A percentile compares a stretch with the other conserved stretches of the same genome.
Evolutionary conservation across 2,797 vertebrate species (phyloP).

Genomic region (Aulostomus chinensis): DNA sequence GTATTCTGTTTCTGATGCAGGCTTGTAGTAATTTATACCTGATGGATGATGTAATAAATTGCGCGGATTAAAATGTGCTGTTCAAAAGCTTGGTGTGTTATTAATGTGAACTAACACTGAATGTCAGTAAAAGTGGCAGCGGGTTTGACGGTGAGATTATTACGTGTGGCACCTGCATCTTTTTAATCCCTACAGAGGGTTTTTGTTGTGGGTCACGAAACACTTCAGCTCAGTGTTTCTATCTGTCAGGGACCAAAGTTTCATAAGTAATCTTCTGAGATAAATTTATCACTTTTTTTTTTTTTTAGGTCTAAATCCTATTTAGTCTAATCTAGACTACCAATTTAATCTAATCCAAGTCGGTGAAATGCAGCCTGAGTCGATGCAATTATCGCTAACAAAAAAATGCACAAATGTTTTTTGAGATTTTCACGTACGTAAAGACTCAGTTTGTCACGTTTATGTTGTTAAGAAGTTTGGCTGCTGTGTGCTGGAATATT

Average conservation of each 20-base stretch:
- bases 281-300: background rate
- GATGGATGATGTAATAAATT: background rate
- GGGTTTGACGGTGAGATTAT: no score
- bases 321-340: background rate
- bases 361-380: background rate
- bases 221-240: no score
- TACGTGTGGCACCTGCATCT: no score
- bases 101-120: no score
- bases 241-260: background rate
- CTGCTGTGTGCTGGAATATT: no score
- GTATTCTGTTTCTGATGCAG: background rate
- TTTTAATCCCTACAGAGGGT: no score
- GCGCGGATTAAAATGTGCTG: conserved; percentile 1
- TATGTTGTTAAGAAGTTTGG: no score
- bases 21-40: conserved; percentile 3
- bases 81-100: background rate
- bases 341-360: background rate
- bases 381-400: background rate
- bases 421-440: conserved; percentile 6
- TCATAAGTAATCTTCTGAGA: background rate
- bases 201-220: no score
- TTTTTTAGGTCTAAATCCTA: background rate
- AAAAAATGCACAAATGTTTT: background rate
- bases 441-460: background rate
- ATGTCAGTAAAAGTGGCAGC: no score